phyloP scores from a whole-genome alignment of 2,888 invertebrate genomes.

The Drosophila austrosaltans region DNA sequence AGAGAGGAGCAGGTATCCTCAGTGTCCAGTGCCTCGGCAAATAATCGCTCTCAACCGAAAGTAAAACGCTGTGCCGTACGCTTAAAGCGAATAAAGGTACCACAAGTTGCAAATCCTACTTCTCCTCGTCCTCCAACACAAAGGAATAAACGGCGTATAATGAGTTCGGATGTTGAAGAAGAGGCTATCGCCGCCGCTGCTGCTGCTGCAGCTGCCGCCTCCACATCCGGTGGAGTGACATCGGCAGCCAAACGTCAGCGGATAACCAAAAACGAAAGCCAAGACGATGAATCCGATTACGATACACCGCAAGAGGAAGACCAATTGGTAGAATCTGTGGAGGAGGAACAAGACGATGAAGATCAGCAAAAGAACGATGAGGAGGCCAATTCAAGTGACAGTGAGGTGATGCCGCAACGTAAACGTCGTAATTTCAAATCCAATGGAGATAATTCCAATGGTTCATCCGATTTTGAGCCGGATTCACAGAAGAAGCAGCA shows the following conservation, averaged over 20 bases:
- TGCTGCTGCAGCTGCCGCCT: slow-evolving; percentile 24
- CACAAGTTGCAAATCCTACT: background rate
- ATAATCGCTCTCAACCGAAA: background rate
- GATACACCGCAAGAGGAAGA: slow-evolving; percentile 23
- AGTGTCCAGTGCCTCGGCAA: background rate
- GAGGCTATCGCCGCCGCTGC: slow-evolving; percentile 31
- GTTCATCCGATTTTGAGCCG: slow-evolving; percentile 78
- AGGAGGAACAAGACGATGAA: slow-evolving; percentile 26
- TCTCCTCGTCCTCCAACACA: background rate
- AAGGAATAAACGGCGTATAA: slow-evolving; percentile 46
- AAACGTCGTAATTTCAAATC: slow-evolving; percentile 70
- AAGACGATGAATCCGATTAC: slow-evolving; percentile 61
- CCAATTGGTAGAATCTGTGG: slow-evolving; percentile 17
- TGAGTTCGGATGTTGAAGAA: slow-evolving; percentile 66
- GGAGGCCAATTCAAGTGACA: slow-evolving; percentile 69
- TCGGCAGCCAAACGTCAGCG: slow-evolving; percentile 35
- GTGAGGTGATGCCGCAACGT: slow-evolving; percentile 79
- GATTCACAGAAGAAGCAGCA: slow-evolving; percentile 48
- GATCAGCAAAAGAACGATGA: slow-evolving; percentile 31
- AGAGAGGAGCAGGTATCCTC: slow-evolving; percentile 1
- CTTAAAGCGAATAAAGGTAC: slow-evolving; percentile 53
- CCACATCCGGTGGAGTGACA: slow-evolving; percentile 23
- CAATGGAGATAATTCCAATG: slow-evolving; percentile 50
- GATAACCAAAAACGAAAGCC: slow-evolving; percentile 10
- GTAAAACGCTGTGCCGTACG: slow-evolving; percentile 66